Evolutionary conservation across 2,113 vertebrate genomes (phyloP).

Genomic region (Rhinogobius similis): DNA sequence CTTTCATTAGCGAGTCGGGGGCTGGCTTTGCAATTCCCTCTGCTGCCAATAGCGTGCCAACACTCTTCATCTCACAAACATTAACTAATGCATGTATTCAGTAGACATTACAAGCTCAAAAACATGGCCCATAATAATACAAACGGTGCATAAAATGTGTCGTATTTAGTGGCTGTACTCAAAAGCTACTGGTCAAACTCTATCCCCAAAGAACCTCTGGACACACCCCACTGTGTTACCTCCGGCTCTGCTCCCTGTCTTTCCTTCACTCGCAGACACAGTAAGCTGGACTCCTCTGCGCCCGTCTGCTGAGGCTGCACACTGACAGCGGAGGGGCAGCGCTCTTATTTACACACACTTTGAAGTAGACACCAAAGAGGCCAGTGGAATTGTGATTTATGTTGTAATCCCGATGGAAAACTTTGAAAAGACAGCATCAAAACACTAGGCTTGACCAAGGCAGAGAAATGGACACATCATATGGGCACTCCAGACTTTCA

Average conservation of each 20-base stretch:
- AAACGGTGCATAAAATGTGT: too few relatives aligned
- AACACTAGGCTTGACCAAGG: constrained; percentile 10
- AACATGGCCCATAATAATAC: too few relatives aligned
- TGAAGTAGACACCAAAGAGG: constrained; percentile 21
- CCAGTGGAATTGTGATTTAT: constrained; percentile 30
- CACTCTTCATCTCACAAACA: too few relatives aligned
- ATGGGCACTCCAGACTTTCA: constrained; percentile 25
- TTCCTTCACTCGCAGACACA: background rate
- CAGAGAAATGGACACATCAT: constrained; percentile 15
- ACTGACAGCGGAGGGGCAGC: constrained; percentile 14
- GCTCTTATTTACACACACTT: constrained; percentile 35
- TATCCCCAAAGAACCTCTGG: background rate
- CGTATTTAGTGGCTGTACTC: too few relatives aligned
- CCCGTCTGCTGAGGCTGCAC: constrained; percentile 24
- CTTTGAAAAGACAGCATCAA: constrained; percentile 4
- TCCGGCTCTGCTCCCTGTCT: background rate
- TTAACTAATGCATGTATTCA: too few relatives aligned
- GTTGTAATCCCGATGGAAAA: constrained; percentile 8
- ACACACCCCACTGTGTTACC: background rate
- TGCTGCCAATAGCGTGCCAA: too few relatives aligned
- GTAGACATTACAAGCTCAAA: too few relatives aligned
- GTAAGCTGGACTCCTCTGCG: constrained; percentile 30
- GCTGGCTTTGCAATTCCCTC: too few relatives aligned
- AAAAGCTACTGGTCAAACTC: too few relatives aligned
- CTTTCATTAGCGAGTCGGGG: too few relatives aligned